Base-by-base conservation (phyloP, 2,888 invertebrate species). In the Agonopterix subpropinquella region DNA sequence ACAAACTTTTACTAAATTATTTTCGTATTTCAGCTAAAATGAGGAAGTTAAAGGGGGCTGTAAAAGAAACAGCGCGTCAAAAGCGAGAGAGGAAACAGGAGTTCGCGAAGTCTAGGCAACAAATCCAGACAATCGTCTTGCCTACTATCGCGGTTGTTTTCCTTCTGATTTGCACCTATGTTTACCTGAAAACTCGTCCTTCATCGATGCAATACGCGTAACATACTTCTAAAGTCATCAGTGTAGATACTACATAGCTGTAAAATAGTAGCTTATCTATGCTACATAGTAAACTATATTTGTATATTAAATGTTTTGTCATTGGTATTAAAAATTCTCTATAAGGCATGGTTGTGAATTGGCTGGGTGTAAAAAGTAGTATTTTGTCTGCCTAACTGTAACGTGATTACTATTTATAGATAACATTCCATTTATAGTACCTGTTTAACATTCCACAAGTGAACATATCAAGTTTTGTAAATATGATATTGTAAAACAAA, bases 61-160 rank as follows among this genome's bases (percentile, higher is more conserved):
- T 92, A 44, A 96, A 96, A 82, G 95, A 96, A 84, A 94, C 93
- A 0, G 93, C 93, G 9, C 93, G 92, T 72, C 96, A 96, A 77
- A 95, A 94, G 72, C 93, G 93, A 64, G 95, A 96, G 67, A 91
- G 96, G 37, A 95, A 94, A 81, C 92, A 94, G 78, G 96, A 96
- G 58, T 96, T 95, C 66, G 89, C 93, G 8, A 93, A 93, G 74
- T 93, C 92, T 70, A 93, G 95, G 64, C 92, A 92, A 68, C 93
- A 94, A 70, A 90, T 94, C n/a, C 92, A 92, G 67, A 95, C 94
- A 1, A 84, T 95, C 52, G 96, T 93, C 52, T 76, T 95, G 60
- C 96, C 95, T 5, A 92, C 93, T 48, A 69, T 94, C 54, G 92
- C 90, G 45, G 92, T 92, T 35, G 86, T 95, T 56, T 92, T 92